Conservation (phyloP, 2,797 vertebrate genomes). For the Leptatherina wallacei region DNA sequence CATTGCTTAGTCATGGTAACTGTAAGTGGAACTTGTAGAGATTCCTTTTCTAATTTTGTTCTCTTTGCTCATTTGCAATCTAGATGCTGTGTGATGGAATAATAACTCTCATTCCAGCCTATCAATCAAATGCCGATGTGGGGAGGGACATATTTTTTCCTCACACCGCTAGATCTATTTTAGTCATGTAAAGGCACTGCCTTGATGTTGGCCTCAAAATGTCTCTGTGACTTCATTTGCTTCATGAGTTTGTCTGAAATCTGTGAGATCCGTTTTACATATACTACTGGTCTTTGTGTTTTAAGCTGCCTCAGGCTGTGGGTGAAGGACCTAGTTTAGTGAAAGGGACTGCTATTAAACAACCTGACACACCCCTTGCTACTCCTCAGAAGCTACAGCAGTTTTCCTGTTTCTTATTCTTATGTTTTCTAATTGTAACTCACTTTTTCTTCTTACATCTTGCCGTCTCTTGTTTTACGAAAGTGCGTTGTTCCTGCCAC, state of each 20-base stretch:
- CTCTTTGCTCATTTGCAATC: conserved; percentile 29
- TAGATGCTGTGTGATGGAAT: conserved; percentile 42
- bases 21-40: conserved; percentile 14
- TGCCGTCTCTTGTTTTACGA: conserved; percentile 2
- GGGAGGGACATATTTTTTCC: conserved; percentile 42
- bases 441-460: neutral
- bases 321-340: conserved; percentile 25
- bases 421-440: conserved; percentile 14
- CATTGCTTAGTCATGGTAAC: conserved; percentile 32
- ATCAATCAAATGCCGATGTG: conserved; percentile 1
- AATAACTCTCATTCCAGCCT: conserved; percentile 35
- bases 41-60: neutral
- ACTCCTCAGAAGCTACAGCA: conserved; percentile 22
- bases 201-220: conserved; percentile 1
- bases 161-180: conserved; percentile 63
- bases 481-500: conserved; percentile 13
- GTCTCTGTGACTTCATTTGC: neutral
- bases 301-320: conserved; percentile 33
- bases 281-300: conserved; percentile 38
- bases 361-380: neutral
- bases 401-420: neutral
- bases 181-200: conserved; percentile 30
- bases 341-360: conserved; percentile 31
- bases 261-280: conserved; percentile 20
- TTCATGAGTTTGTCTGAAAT: conserved; percentile 21